Evolutionary conservation across 2,113 vertebrate genomes (phyloP).

Genomic region (Empidonax alnorum): DNA sequence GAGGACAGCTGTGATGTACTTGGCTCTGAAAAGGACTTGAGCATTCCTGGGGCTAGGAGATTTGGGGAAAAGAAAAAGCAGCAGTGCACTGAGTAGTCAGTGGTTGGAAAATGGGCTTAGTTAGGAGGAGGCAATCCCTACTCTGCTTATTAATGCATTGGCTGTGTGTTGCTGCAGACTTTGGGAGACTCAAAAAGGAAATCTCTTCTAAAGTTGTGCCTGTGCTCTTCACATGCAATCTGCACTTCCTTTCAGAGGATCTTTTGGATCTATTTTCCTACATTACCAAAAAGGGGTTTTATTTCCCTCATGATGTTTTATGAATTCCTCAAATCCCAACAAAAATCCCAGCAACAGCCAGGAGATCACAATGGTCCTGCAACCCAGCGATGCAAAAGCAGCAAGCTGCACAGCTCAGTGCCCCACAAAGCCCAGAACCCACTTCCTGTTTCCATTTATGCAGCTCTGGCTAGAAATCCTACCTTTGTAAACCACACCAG

Average conservation of each 20-base stretch:
- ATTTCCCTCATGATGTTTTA: neutral
- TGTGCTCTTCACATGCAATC: neutral
- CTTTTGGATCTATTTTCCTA: neutral
- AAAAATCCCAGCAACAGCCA: neutral
- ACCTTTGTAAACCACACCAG: neutral
- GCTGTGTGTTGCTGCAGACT: neutral
- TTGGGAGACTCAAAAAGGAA: neutral
- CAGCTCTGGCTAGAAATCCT: neutral
- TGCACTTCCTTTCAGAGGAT: neutral
- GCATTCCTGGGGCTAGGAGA: neutral
- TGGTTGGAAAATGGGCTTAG: neutral
- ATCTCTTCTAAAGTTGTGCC: neutral
- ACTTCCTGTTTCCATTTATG: neutral
- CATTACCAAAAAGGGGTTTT: neutral
- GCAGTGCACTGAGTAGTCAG: neutral
- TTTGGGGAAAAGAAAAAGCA: neutral
- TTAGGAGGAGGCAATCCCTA: neutral
- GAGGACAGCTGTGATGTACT: fast-evolving
- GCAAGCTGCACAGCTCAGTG: neutral
- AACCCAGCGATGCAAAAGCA: neutral
- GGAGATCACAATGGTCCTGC: neutral
- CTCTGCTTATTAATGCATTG: neutral
- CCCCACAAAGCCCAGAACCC: neutral
- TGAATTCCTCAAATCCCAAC: neutral
- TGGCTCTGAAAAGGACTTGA: neutral